Conservation (phyloP, 1,140 invertebrate species). For the Lordiphosa clarofinis region DNA sequence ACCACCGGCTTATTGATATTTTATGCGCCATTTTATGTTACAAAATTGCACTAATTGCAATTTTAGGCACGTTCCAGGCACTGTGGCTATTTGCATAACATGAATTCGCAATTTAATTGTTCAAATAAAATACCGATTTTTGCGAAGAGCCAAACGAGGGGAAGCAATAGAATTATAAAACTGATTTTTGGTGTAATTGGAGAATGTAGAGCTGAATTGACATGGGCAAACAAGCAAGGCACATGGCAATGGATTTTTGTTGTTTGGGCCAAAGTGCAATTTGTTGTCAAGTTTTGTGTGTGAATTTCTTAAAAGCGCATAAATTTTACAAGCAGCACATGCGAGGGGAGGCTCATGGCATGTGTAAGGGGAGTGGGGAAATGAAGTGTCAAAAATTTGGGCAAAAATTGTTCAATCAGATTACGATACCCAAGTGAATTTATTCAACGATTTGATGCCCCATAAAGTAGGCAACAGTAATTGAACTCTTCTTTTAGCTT, state of each 20-base stretch:
- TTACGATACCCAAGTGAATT: no score
- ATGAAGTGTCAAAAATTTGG: conserved; percentile 47
- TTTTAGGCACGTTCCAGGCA: conserved; percentile 60
- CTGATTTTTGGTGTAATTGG: conserved; percentile 24
- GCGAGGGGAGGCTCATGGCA: no score
- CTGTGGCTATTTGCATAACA: conserved; percentile 63
- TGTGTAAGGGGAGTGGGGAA: no score
- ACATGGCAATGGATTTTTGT: conserved; percentile 35
- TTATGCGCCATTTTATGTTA: conserved; percentile 48
- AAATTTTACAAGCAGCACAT: conserved; percentile 44
- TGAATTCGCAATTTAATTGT: conserved; percentile 59
- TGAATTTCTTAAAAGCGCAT: conserved; percentile 63
- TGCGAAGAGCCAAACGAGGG: no score
- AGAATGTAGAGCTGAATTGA: conserved; percentile 13
- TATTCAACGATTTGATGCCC: no score
- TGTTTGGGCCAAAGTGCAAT: conserved; percentile 61
- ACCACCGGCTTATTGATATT: conserved; percentile 68
- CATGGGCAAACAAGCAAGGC: neutral
- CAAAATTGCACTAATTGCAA: conserved; percentile 63
- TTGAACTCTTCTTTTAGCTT: neutral
- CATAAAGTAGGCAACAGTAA: no score
- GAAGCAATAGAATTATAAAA: conserved; percentile 25
- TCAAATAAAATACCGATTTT: conserved; percentile 39
- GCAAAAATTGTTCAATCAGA: conserved; percentile 15
- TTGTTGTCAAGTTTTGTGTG: conserved; percentile 66